These are phyloP conservation scores for Austrolebias charrua DNA, from an alignment of 2,797 vertebrate genomes.

Conservation along the genomic window DNA sequence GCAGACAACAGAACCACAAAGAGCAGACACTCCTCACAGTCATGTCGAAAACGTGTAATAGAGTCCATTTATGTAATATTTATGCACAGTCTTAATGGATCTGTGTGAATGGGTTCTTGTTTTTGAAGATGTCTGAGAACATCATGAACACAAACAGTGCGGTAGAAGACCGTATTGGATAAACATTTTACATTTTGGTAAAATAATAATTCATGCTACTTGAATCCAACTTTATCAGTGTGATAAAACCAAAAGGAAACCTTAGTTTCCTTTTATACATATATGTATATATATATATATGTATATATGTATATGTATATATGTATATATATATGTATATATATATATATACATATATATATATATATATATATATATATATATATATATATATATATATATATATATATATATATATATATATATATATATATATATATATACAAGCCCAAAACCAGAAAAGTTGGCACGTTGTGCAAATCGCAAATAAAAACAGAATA, in stretches of 20 bases:
- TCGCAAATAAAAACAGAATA: too few species aligned
- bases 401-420: too few species aligned
- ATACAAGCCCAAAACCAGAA: too few species aligned
- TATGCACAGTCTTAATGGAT: slow-evolving; percentile 62
- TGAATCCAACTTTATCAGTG: slow-evolving; percentile 4
- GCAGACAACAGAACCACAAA: slow-evolving; percentile 32
- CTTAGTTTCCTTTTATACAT: too few species aligned
- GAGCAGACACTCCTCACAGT: slow-evolving; percentile 29
- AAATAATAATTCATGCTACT: slow-evolving; percentile 6
- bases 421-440: too few species aligned
- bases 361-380: too few species aligned
- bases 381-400: too few species aligned
- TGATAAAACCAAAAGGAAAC: not conserved
- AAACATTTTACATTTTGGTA: slow-evolving; percentile 7
- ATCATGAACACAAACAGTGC: slow-evolving; percentile 30
- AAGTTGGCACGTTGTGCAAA: too few species aligned
- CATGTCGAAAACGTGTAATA: slow-evolving; percentile 45
- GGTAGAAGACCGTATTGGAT: not conserved
- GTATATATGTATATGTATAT: too few species aligned
- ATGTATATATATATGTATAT: too few species aligned
- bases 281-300: too few species aligned
- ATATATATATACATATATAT: too few species aligned
- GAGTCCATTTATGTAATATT: slow-evolving; percentile 68
- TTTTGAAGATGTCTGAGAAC: slow-evolving; percentile 31
- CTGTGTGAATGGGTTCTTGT: slow-evolving; percentile 47